A percentile compares a stretch with the other conserved stretches of the same genome.
Evolutionary conservation across 1,140 invertebrate species (phyloP).

Genomic region (Agraylea sexmaculata): DNA sequence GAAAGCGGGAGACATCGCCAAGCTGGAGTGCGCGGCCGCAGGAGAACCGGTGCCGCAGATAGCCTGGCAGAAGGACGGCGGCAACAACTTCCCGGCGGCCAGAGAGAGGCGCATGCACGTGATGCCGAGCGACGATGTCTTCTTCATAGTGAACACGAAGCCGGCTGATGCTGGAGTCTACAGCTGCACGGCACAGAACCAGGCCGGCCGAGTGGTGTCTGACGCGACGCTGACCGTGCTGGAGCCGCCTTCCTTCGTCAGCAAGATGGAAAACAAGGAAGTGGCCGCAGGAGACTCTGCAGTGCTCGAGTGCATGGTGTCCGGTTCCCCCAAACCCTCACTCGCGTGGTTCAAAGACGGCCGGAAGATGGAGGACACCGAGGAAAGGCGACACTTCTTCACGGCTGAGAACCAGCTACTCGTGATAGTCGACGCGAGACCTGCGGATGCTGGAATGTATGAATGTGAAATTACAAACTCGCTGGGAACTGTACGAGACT

Average conservation of each 20-base stretch:
- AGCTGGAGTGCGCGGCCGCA: slow-evolving; percentile 79
- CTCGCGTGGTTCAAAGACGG: slow-evolving; percentile 86
- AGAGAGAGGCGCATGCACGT: slow-evolving; percentile 86
- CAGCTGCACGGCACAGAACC: slow-evolving; percentile 85
- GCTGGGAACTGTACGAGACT: slow-evolving; percentile 52
- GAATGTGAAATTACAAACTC: slow-evolving; percentile 82
- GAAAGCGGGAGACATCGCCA: slow-evolving; percentile 72
- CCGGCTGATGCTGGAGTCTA: slow-evolving; percentile 81
- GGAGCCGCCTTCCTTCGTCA: slow-evolving; percentile 77
- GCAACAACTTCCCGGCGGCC: slow-evolving; percentile 89
- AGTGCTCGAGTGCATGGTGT: slow-evolving; percentile 78
- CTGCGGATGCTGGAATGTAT: slow-evolving; percentile 71
- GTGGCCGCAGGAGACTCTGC: slow-evolving; percentile 63
- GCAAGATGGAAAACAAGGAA: slow-evolving; percentile 75
- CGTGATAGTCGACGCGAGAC: slow-evolving; percentile 69
- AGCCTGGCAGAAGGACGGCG: slow-evolving; percentile 89
- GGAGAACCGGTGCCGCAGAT: slow-evolving; percentile 84
- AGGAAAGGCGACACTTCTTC: slow-evolving; percentile 72
- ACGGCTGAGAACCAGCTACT: slow-evolving; percentile 76
- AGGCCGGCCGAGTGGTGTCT: slow-evolving; percentile 71
- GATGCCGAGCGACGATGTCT: slow-evolving; percentile 80
- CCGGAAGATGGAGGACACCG: slow-evolving; percentile 52
- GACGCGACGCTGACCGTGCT: slow-evolving; percentile 81
- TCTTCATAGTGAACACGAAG: slow-evolving; percentile 86
- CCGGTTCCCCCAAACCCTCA: slow-evolving; percentile 73